phyloP scores from a whole-genome alignment of 2,113 vertebrate genomes.

The Pseudorasbora parva region DNA sequence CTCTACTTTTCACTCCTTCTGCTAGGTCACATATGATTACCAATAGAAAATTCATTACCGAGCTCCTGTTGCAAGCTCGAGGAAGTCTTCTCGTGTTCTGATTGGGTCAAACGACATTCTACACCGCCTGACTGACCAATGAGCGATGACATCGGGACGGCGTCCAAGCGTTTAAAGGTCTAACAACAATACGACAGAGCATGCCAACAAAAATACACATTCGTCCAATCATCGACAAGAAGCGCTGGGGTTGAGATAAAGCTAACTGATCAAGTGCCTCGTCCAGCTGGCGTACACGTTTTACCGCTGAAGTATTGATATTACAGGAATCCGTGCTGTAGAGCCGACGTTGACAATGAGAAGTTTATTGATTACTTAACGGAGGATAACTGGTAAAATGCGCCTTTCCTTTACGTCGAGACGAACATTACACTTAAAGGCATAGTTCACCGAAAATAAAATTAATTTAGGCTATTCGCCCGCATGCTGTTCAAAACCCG shows the following conservation, averaged over 20 bases:
- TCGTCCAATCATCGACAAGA: constrained; percentile 46
- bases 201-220: constrained; percentile 58
- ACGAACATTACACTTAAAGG: background rate
- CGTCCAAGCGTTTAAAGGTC: constrained; percentile 67
- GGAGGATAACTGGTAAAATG: background rate
- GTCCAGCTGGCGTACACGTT: constrained; percentile 52
- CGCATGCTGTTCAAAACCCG: background rate
- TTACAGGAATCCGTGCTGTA: constrained; percentile 46
- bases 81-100: constrained; percentile 45
- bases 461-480: background rate
- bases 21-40: background rate
- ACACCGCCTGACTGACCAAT: constrained; percentile 65
- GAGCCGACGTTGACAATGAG: constrained; percentile 14
- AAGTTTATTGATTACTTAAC: background rate
- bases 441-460: background rate
- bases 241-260: background rate
- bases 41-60: background rate
- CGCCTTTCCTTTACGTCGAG: background rate
- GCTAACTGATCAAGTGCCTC: constrained; percentile 22
- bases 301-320: constrained; percentile 43
- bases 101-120: constrained; percentile 56
- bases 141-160: constrained; percentile 64
- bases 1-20: constrained; percentile 2
- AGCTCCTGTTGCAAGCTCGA: constrained; percentile 25
- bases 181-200: constrained; percentile 68